A percentile compares a stretch with the other conserved stretches of the same genome.
Conservation (phyloP, 2,113 vertebrate species). For the Bothrops jararaca region DNA sequence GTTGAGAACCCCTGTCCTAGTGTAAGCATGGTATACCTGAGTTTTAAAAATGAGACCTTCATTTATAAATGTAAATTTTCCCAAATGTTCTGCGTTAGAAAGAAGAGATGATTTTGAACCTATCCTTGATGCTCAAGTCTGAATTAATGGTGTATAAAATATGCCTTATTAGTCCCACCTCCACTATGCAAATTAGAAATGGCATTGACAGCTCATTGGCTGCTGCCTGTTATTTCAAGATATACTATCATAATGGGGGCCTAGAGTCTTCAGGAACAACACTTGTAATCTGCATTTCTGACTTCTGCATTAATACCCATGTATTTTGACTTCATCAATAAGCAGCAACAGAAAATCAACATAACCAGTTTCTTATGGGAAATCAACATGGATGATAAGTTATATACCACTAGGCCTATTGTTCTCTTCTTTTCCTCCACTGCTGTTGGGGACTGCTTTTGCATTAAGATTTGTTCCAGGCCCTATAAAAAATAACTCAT, state of each 20-base stretch:
- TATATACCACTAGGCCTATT: neutral
- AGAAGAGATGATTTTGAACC: neutral
- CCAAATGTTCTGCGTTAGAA: neutral
- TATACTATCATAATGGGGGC: neutral
- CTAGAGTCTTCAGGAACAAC: neutral
- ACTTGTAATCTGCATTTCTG: neutral
- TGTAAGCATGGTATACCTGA: neutral
- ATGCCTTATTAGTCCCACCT: neutral
- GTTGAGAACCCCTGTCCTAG: too few species aligned
- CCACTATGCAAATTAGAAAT: constrained; percentile 15
- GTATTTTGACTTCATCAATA: neutral
- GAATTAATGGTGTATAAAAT: neutral
- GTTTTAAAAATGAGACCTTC: neutral
- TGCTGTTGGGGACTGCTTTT: neutral
- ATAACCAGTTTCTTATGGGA: neutral
- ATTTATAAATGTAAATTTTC: neutral
- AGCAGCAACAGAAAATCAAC: neutral
- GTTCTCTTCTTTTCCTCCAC: neutral
- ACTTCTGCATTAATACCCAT: neutral
- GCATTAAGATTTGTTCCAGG: neutral
- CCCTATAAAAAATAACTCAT: neutral
- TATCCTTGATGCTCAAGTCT: neutral
- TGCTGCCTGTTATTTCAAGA: neutral
- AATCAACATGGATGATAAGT: neutral
- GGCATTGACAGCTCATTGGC: constrained; percentile 1